Percentiles rank a stretch among this genome's conserved stretches.
These are phyloP conservation scores for Onychomys torridus DNA, from an alignment of 2,797 vertebrate genomes.

Conservation along the genomic window DNA sequence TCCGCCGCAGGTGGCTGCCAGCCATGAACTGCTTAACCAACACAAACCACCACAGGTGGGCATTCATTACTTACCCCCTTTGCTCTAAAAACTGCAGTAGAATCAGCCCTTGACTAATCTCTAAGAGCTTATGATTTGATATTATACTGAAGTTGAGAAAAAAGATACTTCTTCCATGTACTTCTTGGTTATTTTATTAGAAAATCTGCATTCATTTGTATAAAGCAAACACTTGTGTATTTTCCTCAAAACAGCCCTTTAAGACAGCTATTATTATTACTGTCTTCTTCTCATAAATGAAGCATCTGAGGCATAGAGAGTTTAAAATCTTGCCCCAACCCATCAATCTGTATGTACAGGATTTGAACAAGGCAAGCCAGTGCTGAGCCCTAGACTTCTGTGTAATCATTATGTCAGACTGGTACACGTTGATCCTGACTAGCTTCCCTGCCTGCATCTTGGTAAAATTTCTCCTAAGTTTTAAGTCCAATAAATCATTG, in stretches of 20 bases:
- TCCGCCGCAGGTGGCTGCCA: too few species aligned
- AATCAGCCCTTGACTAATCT: neutral
- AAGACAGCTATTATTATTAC: neutral
- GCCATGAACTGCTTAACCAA: too few species aligned
- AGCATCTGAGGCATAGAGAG: neutral
- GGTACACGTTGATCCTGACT: neutral
- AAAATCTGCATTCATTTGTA: neutral
- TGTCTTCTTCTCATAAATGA: neutral
- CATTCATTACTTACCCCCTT: neutral
- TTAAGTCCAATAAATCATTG: neutral
- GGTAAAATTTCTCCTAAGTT: neutral
- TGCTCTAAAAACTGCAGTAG: neutral
- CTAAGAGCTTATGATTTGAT: neutral
- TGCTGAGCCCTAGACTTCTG: neutral
- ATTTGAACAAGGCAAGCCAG: neutral
- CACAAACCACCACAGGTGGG: neutral
- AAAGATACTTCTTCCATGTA: neutral
- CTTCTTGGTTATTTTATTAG: conserved; percentile 13
- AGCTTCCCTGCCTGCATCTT: neutral
- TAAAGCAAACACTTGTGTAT: neutral
- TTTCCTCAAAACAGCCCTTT: neutral
- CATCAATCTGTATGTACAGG: neutral
- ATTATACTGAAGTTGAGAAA: neutral
- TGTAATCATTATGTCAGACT: neutral
- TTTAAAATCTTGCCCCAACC: neutral